A percentile compares a stretch with the other conserved stretches of the same genome.
phyloP scores from a whole-genome alignment of 2,888 invertebrate genomes.

The Oxyteleia sp. region DNA sequence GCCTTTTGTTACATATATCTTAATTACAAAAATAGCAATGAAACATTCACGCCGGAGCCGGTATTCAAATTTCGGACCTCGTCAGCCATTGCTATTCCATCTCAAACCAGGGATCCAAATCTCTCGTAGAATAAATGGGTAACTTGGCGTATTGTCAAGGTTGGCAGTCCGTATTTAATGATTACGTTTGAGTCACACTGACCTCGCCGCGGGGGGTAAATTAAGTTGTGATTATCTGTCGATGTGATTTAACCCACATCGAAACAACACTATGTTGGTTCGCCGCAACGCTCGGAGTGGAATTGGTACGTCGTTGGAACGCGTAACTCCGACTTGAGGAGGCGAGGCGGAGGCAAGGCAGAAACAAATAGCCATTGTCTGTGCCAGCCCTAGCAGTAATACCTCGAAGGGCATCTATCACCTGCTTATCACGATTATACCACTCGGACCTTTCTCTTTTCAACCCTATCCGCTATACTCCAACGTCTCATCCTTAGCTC shows the following conservation, averaged over 20 bases:
- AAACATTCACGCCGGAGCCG: too few species aligned
- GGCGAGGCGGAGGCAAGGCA: conserved; percentile 77
- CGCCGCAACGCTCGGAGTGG: conserved; percentile 49
- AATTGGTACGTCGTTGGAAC: conserved; percentile 59
- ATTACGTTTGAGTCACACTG: conserved; percentile 71
- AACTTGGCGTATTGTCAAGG: conserved; percentile 61
- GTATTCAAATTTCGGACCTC: too few species aligned
- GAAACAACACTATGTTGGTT: conserved; percentile 62
- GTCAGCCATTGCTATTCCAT: too few species aligned
- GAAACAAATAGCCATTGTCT: conserved; percentile 88
- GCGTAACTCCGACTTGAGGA: conserved; percentile 66
- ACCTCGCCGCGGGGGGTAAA: conserved; percentile 85
- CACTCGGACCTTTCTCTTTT: conserved; percentile 83
- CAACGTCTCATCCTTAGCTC: conserved; percentile 58
- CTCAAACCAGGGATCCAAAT: too few species aligned
- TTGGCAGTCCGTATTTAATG: conserved; percentile 61
- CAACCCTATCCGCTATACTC: conserved; percentile 72
- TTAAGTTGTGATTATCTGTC: conserved; percentile 88
- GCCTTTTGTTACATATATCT: too few species aligned
- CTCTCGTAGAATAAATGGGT: conserved; percentile 57
- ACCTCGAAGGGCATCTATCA: conserved; percentile 87
- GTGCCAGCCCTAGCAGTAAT: conserved; percentile 83
- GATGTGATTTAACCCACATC: conserved; percentile 86
- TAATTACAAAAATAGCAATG: too few species aligned
- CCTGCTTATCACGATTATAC: conserved; percentile 88